These are phyloP conservation scores for Ormia ochracea DNA, from an alignment of 2,888 invertebrate species.

Conservation along the genomic window DNA sequence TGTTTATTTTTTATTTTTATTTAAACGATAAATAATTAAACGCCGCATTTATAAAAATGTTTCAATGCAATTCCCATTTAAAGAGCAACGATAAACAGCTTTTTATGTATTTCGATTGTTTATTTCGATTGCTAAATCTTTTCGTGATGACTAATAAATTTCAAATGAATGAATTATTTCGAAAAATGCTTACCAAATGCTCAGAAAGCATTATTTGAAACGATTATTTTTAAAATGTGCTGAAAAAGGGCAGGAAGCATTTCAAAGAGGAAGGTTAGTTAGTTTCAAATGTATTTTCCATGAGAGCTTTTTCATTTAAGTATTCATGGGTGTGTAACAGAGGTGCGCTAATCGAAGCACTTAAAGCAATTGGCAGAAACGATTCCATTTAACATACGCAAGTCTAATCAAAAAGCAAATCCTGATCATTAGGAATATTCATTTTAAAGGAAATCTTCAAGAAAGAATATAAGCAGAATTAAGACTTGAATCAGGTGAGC, in stretches of 20 bases:
- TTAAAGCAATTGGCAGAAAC: background rate
- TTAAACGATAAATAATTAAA: background rate
- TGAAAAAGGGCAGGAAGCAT: background rate
- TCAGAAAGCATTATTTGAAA: background rate
- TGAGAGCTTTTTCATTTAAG: background rate
- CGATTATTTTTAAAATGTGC: background rate
- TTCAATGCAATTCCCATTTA: background rate
- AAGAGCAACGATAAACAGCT: background rate
- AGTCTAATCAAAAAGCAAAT: background rate
- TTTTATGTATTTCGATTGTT: no score
- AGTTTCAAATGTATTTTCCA: background rate
- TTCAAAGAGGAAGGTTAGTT: background rate
- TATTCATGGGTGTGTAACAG: slow-evolving; percentile 4
- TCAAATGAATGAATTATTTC: slow-evolving; percentile 15
- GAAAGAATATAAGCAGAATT: no score
- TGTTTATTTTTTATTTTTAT: background rate
- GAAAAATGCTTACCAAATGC: background rate
- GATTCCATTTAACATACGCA: background rate
- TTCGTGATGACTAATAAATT: slow-evolving; percentile 25
- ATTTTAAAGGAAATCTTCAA: background rate
- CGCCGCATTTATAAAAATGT: background rate
- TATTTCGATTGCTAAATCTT: background rate
- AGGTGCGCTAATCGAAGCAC: background rate
- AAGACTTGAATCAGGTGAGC: no score
- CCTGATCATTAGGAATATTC: background rate